Conservation (phyloP, 2,888 invertebrate species). For the Acanthacorydalis orientalis region DNA sequence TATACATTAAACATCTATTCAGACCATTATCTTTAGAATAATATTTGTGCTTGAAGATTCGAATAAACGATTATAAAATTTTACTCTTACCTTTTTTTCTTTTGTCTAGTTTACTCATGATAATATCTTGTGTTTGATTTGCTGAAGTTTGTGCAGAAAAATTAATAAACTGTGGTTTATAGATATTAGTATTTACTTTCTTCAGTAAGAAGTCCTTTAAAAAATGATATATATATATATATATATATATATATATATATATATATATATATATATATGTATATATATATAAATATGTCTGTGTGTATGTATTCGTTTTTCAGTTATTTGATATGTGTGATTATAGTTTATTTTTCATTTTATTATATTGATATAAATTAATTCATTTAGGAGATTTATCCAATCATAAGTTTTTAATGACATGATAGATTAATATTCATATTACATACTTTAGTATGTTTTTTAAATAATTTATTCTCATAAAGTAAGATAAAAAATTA, state of each 20-base stretch:
- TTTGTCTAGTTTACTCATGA: conserved; percentile 87
- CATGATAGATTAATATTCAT: no score
- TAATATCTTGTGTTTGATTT: conserved; percentile 85
- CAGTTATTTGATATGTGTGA: no score
- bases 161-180: conserved; percentile 73
- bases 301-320: neutral
- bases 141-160: conserved; percentile 91
- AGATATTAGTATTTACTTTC: conserved; percentile 58
- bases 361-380: no score
- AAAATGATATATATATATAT: conserved; percentile 6
- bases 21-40: no score
- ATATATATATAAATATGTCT: neutral
- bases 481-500: no score
- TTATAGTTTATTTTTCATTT: no score
- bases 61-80: neutral
- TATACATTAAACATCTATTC: no score
- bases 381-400: no score
- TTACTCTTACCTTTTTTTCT: conserved; percentile 53
- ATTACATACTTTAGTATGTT: no score
- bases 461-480: no score
- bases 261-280: neutral
- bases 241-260: neutral
- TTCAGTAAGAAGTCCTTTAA: conserved; percentile 60
- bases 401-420: no score
- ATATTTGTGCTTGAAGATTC: neutral